A percentile compares a stretch with the other conserved stretches of the same genome.
These are phyloP conservation scores for Lutraria rhynchaena DNA, from an alignment of 1,140 invertebrate genomes.

Conservation along the genomic window DNA sequence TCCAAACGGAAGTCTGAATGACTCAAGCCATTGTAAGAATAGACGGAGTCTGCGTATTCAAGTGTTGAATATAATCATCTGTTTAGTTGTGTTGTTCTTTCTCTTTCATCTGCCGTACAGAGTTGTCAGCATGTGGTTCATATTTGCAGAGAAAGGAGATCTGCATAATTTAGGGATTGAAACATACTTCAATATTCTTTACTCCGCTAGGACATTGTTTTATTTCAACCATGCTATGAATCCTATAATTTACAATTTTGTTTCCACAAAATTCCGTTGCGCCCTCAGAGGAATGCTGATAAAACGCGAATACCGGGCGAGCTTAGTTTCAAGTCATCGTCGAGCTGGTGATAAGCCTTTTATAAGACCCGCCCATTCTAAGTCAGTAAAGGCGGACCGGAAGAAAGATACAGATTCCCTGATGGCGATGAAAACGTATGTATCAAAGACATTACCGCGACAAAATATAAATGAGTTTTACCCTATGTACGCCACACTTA, in stretches of 20 bases:
- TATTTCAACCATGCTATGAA: slow-evolving; percentile 25
- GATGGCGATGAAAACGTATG: neutral
- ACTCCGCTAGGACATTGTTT: slow-evolving; percentile 4
- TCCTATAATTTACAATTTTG: slow-evolving; percentile 39
- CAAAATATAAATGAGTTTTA: slow-evolving; percentile 18
- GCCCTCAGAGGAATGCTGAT: neutral
- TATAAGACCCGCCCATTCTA: neutral
- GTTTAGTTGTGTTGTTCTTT: slow-evolving; percentile 21
- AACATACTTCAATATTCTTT: slow-evolving; percentile 14
- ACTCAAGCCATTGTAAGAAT: slow-evolving; percentile 5
- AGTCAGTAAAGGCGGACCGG: too few species aligned
- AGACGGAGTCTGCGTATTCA: neutral
- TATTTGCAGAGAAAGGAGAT: neutral
- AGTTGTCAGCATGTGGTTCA: slow-evolving; percentile 16
- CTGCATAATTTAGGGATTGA: neutral
- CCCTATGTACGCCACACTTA: slow-evolving; percentile 2
- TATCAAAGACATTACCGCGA: neutral
- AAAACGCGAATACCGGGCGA: neutral
- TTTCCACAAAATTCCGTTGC: slow-evolving; percentile 21
- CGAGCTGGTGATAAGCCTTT: neutral
- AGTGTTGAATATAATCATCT: slow-evolving; percentile 20
- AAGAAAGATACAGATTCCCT: neutral
- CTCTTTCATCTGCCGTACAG: slow-evolving; percentile 28
- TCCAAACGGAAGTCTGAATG: neutral
- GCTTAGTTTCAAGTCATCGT: neutral